These are phyloP conservation scores for Abscondita cerata DNA, from an alignment of 2,888 invertebrate genomes.

Conservation along the genomic window DNA sequence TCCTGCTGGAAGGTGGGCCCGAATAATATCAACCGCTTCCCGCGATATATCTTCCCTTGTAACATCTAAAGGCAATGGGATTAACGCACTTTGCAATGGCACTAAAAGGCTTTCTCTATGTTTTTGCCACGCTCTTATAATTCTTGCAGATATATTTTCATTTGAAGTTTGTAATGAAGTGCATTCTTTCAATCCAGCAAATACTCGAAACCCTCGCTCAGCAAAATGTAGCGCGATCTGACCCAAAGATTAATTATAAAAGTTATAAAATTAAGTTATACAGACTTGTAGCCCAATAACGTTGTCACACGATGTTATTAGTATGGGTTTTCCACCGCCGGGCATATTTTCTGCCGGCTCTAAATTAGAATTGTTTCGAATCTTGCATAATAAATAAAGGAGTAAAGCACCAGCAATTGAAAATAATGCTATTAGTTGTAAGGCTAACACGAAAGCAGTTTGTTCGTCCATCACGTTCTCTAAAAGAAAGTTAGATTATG, in stretches of 20 bases:
- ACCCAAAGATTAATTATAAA: conserved; percentile 17
- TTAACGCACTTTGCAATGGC: conserved; percentile 59
- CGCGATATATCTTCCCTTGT: conserved; percentile 81
- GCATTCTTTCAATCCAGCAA: conserved; percentile 72
- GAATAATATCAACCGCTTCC: conserved; percentile 79
- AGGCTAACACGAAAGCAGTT: conserved; percentile 79
- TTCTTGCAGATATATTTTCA: conserved; percentile 67
- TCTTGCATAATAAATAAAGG: conserved; percentile 79
- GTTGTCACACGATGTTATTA: conserved; percentile 82
- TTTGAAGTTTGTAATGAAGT: conserved; percentile 61
- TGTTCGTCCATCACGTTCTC: conserved; percentile 73
- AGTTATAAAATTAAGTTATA: neutral
- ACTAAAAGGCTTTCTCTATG: conserved; percentile 53
- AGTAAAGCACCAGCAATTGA: conserved; percentile 84
- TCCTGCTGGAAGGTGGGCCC: conserved; percentile 81
- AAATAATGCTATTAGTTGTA: conserved; percentile 81
- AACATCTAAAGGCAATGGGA: conserved; percentile 78
- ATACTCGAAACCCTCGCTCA: conserved; percentile 77
- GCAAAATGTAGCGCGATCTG: conserved; percentile 75
- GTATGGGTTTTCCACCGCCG: conserved; percentile 75
- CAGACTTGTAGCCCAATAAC: conserved; percentile 77
- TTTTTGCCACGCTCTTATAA: conserved; percentile 62
- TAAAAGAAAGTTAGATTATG: conserved; percentile 16
- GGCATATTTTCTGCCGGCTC: conserved; percentile 58
- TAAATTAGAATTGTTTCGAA: conserved; percentile 62